Evolutionary conservation across 2,113 vertebrate genomes (phyloP), one percentile per base, ranked within the genome.

Genomic region (Perca schrenkii): DNA sequence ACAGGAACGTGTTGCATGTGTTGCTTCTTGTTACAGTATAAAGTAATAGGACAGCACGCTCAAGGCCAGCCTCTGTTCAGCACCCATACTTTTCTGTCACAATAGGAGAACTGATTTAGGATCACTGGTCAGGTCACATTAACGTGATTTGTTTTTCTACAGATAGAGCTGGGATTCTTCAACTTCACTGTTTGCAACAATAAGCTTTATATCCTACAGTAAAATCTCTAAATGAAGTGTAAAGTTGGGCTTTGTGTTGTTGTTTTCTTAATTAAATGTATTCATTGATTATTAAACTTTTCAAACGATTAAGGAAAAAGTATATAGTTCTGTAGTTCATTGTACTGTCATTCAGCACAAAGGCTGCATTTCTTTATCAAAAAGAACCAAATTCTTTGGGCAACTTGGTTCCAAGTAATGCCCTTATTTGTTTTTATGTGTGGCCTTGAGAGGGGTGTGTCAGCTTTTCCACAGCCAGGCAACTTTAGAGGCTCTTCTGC

Each of bases 21-120:
- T 43, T 54, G 25, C 22, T 43, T 82, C 66, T 52, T 4, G 47
- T 50, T 71, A 8, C 25, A 73, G 10, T 28, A 2, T 76, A 72
- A 87, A 77, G 8, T 31, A 58, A 70, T 8, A 34, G 75, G 75
- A 85, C 67, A 66, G 17, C 19, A 2, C 0, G 40, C 86, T 83
- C 49, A 46, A 61, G 70, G 88, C 68, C 80, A 63, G 61, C 56
- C n/a, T 80, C 52, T 21, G 2, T 47, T 74, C 69, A 28, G 52
- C 53, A 21, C 28, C 67, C 54, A 49, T 40, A 63, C 31, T 63
- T 46, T 36, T n/a, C 43, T 84, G 81, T 76, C 84, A 77, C 64
- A 87, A 74, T 49, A 83, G 50, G 28, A 79, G 46, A 19, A 2
- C 46, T 16, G 56, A 68, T 77, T 61, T 28, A 21, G 62, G 73